Evolutionary conservation across 2,113 vertebrate species (phyloP).

Genomic region (Craseonycteris thonglongyai): DNA sequence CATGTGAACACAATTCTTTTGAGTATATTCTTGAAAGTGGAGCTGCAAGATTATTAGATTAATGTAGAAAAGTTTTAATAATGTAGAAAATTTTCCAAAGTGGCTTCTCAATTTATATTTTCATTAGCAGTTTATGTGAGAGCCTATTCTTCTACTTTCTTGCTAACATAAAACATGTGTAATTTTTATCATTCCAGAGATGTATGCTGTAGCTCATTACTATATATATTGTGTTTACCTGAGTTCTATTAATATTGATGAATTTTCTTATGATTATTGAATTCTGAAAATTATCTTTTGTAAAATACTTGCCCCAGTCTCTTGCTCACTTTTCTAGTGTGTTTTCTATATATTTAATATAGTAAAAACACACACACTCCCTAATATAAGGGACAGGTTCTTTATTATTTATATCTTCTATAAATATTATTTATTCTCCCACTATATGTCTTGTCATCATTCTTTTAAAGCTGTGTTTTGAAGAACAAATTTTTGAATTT

Average conservation of each 20-base stretch:
- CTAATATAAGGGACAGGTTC: fast-evolving
- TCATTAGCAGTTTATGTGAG: background rate
- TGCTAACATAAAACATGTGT: background rate
- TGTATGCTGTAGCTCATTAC: background rate
- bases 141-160: background rate
- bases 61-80: background rate
- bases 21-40: background rate
- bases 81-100: background rate
- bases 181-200: background rate
- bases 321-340: background rate
- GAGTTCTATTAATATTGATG: background rate
- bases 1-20: background rate
- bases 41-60: background rate
- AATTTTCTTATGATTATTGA: background rate
- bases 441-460: background rate
- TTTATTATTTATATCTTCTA: background rate
- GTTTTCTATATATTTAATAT: background rate
- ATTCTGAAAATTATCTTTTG: background rate
- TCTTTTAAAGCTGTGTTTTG: background rate
- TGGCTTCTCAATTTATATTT: background rate
- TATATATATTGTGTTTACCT: background rate
- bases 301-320: background rate
- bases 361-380: background rate
- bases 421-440: background rate
- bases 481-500: background rate